These are phyloP conservation scores for Eristalis pertinax DNA, from an alignment of 2,888 invertebrate genomes.

Conservation along the genomic window DNA sequence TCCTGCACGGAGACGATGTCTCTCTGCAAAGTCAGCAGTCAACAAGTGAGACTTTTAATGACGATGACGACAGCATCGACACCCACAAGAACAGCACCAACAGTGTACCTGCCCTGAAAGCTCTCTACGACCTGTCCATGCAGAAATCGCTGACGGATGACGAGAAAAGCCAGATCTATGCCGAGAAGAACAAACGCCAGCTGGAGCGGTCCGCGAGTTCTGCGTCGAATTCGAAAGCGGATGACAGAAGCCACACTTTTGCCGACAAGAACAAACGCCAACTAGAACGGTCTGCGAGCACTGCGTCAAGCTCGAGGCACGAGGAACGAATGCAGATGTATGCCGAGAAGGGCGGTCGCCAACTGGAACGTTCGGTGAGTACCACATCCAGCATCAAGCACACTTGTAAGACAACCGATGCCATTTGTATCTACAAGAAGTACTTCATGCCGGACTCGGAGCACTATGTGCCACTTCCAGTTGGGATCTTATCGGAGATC, in stretches of 20 bases:
- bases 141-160: conserved; percentile 81
- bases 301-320: conserved; percentile 71
- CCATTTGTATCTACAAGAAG: conserved; percentile 80
- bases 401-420: conserved; percentile 76
- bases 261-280: conserved; percentile 79
- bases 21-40: conserved; percentile 35
- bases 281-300: conserved; percentile 13
- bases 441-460: conserved; percentile 79
- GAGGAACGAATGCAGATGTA: conserved; percentile 78
- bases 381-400: conserved; percentile 35
- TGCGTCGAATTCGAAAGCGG: conserved; percentile 52
- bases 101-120: conserved; percentile 80
- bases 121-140: conserved; percentile 80
- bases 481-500: conserved; percentile 79
- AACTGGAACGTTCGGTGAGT: conserved; percentile 38
- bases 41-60: conserved; percentile 18
- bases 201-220: conserved; percentile 19
- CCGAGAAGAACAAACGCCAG: conserved; percentile 78
- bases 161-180: conserved; percentile 80
- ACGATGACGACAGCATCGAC: conserved; percentile 15
- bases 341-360: conserved; percentile 78
- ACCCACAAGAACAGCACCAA: conserved; percentile 72
- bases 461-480: conserved; percentile 78
- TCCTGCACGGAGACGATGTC: neutral
- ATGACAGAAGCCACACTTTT: conserved; percentile 80